phyloP scores from a whole-genome alignment of 2,888 invertebrate species.

The Odontocolon sp. region DNA sequence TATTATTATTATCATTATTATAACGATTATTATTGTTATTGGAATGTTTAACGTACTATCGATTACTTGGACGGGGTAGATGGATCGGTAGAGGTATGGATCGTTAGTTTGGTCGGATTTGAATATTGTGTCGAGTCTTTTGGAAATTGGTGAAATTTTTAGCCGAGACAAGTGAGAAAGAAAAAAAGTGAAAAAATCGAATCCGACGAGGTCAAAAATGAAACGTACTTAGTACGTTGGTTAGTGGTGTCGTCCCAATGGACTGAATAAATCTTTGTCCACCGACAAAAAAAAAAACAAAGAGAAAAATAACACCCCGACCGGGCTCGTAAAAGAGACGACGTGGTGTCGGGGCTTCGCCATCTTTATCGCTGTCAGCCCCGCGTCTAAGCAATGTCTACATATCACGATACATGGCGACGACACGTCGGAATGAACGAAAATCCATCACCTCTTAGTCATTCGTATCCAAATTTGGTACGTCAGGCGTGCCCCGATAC shows the following conservation, averaged over 20 bases:
- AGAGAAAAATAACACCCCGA: too few species aligned
- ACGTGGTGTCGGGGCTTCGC: not conserved
- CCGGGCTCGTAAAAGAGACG: not conserved
- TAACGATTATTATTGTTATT: conserved; percentile 78
- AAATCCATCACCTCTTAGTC: conserved; percentile 79
- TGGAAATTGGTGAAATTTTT: conserved; percentile 30
- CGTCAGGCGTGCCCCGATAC: conserved; percentile 66
- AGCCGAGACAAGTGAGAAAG: not conserved
- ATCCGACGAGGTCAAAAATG: too few species aligned
- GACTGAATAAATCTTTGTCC: not conserved
- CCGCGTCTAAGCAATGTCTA: conserved; percentile 38
- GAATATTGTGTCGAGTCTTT: not conserved
- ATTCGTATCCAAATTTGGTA: conserved; percentile 77
- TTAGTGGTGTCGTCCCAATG: not conserved
- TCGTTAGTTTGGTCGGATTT: not conserved
- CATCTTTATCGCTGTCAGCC: conserved; percentile 4
- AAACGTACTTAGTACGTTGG: too few species aligned
- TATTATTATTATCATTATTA: conserved; percentile 63
- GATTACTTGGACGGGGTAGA: conserved; percentile 63
- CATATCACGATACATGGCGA: conserved; percentile 51
- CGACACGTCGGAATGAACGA: conserved; percentile 68
- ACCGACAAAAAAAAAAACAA: too few species aligned
- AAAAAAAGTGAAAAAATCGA: not conserved
- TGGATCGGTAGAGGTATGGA: conserved; percentile 51
- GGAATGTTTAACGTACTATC: conserved; percentile 77